Base-by-base conservation (phyloP, 2,888 invertebrate species). In the Yponomeuta sedellus region DNA sequence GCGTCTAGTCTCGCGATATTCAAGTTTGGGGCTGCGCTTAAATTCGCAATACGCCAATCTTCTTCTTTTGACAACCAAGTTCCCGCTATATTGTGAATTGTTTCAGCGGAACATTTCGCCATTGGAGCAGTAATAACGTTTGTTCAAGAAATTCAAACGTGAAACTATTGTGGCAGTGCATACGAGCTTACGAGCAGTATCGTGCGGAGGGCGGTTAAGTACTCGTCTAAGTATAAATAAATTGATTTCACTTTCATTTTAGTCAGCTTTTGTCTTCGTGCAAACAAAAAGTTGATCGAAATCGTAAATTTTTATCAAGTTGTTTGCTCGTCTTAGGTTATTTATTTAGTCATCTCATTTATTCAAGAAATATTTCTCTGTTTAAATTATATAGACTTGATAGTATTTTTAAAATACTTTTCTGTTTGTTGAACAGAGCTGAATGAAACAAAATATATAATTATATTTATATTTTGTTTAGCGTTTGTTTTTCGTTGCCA, bases 141-240 rank as follows among this genome's bases (percentile, higher is more conserved):
- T 85, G 86, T 81, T 83, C 82, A 81, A 85, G 85, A 85, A 86
- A 87, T 86, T 85, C 86, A 85, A 86, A 85, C 83, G 83, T 76
- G 82, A 77, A 86, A 85, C 86, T 86, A 84, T 86, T 84, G 83
- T 77, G 80, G 77, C 76, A 74, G 72, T 73, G 72, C 70, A 72
- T 72, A 71, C 72, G 72, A 12, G 16, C 44, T 16, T 5, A 52
- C 16, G 44, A 52, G 44, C 3, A 52, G 44, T 52, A 52, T 52
- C 44, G 16, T 16, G 44, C 16, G 44, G 74, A 75, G 25, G 25
- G 8, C 59, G 59, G 58, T 19, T n/a, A n/a, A 12, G 59, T 22
- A 22, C 22, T 22, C 34, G 34, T 34, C 8, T 59, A n/a, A n/a
- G n/a, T n/a, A 59, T 8, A 59, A 19, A 59, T 59, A 58, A 58